These are phyloP conservation scores for Dichetophora obliterata DNA, from an alignment of 2,888 invertebrate genomes.

Conservation along the genomic window DNA sequence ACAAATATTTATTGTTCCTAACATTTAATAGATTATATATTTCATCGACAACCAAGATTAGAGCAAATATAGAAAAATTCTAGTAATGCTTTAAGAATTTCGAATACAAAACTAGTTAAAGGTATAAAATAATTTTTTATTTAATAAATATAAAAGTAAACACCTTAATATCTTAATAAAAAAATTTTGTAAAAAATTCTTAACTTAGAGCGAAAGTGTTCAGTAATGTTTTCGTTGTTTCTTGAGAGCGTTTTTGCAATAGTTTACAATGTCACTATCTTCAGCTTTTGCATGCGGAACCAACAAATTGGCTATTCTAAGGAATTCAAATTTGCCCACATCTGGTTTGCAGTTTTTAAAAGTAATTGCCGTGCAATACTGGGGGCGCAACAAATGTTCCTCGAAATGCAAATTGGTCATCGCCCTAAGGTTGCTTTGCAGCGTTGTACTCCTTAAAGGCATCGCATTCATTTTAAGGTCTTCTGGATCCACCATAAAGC, in stretches of 20 bases:
- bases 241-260: slow-evolving; percentile 57
- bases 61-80: too few relatives aligned
- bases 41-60: too few relatives aligned
- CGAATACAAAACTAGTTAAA: background rate
- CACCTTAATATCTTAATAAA: background rate
- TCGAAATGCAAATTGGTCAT: slow-evolving; percentile 83
- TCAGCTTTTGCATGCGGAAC: slow-evolving; percentile 59
- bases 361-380: slow-evolving; percentile 86
- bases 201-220: background rate
- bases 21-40: too few relatives aligned
- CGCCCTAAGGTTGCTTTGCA: slow-evolving; percentile 75
- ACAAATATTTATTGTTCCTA: too few relatives aligned
- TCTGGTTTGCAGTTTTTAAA: slow-evolving; percentile 66
- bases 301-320: slow-evolving; percentile 76
- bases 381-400: slow-evolving; percentile 82
- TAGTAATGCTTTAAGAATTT: too few relatives aligned
- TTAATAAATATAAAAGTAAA: background rate
- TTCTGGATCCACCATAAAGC: slow-evolving; percentile 78
- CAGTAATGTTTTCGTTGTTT: slow-evolving; percentile 58
- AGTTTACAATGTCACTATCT: slow-evolving; percentile 54
- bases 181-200: too few relatives aligned
- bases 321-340: slow-evolving; percentile 70
- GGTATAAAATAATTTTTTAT: background rate
- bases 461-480: slow-evolving; percentile 70
- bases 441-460: slow-evolving; percentile 75